Base-by-base conservation (phyloP, 2,113 vertebrate genomes). In the Prietella phreatophila region DNA sequence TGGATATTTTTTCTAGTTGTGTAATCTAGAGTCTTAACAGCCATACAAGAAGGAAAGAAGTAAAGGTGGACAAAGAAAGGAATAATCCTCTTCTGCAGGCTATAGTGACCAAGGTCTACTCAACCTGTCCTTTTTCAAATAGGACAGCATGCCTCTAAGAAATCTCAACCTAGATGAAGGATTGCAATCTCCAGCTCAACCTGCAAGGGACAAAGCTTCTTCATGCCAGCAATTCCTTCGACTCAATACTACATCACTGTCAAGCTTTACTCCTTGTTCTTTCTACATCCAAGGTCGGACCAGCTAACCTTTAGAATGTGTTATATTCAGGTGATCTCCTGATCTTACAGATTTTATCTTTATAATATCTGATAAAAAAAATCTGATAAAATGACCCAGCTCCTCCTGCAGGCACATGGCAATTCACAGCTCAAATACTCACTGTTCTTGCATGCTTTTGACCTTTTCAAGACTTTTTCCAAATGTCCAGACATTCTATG, bases 61-160 rank as follows among this genome's bases (percentile, higher is more conserved):
- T 8, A 69, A 71, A 80, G 50, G 15, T 56, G 56, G 56, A 42
- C 80, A 82, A 82, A 61, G 33, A 61, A 82, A 33, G 36, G 22
- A 20, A 42, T 82, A 61, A 60, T 60, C 80, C 80, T 39, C 55
- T 39, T 60, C 30, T 82, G 19, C 33, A 82, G 80, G 33, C 55
- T 60, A 82, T 6, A 33, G 33, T 82, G 56, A 61, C 80, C 27
- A 61, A 82, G 80, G 56, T 61, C 56, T 61, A 60, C 80, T 42
- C 22, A 22, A 61, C 56, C 80, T 42, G 80, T 61, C 33, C 80
- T 82, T 82, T 56, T 39, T 61, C 61, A 82, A 82, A 56, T 82
- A 82, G 80, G 80, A 42, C 33, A 61, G 33, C 56, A 82, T 82
- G 30, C 80, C 80, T 82, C 3, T 39, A 9, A 39, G 55, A 60